Percentiles rank a stretch among this genome's conserved stretches.
phyloP scores from a whole-genome alignment of 92 coral and sea anemone species.

The Parazoanthus swiftii region DNA sequence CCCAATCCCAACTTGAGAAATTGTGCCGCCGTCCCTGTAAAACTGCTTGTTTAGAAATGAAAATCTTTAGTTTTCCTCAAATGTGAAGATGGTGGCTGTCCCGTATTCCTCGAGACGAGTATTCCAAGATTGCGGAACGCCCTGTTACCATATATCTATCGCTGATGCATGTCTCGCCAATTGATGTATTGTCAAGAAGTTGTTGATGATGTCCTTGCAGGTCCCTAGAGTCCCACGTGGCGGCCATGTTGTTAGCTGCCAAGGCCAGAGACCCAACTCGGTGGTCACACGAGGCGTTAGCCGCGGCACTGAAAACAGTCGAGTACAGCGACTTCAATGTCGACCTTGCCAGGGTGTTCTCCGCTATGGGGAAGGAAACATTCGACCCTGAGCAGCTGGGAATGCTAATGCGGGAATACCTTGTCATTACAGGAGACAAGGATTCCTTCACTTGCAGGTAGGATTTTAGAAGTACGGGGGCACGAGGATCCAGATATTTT shows the following conservation, averaged over 20 bases:
- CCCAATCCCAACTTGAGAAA: too few species aligned
- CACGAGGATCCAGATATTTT: background rate
- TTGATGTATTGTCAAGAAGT: too few species aligned
- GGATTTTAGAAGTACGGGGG: background rate
- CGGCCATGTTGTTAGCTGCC: constrained; percentile 62
- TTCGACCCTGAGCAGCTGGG: constrained; percentile 80
- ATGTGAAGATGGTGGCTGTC: too few species aligned
- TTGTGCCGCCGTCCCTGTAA: too few species aligned
- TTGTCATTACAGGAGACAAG: constrained; percentile 78
- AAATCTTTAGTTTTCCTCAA: too few species aligned
- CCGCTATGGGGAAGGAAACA: constrained; percentile 75
- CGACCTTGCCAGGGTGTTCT: constrained; percentile 85
- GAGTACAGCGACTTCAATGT: constrained; percentile 87
- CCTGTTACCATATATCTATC: too few species aligned
- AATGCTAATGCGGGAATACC: constrained; percentile 77
- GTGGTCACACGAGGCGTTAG: constrained; percentile 82
- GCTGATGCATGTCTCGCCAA: too few species aligned
- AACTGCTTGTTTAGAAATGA: too few species aligned
- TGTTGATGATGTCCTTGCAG: background rate
- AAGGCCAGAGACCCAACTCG: constrained; percentile 62
- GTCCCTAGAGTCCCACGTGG: constrained; percentile 72
- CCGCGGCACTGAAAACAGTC: constrained; percentile 67
- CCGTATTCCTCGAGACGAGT: too few species aligned
- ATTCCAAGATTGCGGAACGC: too few species aligned
- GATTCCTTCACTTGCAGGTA: constrained; percentile 74